Base-by-base conservation (phyloP, 2,797 vertebrate species). In the Florisuga fusca region DNA sequence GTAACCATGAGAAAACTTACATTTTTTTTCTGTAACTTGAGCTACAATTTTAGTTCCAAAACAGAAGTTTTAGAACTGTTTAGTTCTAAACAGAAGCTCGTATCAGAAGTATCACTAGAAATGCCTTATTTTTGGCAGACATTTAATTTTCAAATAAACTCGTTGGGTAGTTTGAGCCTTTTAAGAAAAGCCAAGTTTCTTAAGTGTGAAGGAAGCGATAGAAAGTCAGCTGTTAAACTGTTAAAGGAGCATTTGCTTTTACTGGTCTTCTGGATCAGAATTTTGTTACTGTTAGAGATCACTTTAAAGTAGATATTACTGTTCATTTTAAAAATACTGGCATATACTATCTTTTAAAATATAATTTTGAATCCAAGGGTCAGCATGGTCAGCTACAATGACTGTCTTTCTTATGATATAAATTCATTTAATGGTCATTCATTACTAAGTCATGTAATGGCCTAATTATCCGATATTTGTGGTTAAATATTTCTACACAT, bases 1-100 rank as follows among this genome's bases (percentile, higher is more conserved):
- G 6, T 18, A 67, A 53, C 14, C 0, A 0, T 67, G 48, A 50
- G 34, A 50, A 50, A 85, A 66, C 5, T 4, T n/a, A 64, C 7
- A 10, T 61, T 77, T 85, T 41, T 41, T 81, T 20, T 69, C 46
- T 88, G 55, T 69, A 69, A 67, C 38, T 92, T 83, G 77, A 75
- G 93, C 72, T 95, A 27, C 81, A 38, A 3, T 61, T 96, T 96
- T 79, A 80, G 59, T 95, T 96, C 64, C 90, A 83, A 84, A 87
- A 73, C n/a, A 15, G 38, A 14, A 41, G 38, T 41, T 41, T 41
- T 41, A 41, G 38, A 41, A 14, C 38, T 41, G 38, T 41, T 41
- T 41, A 14, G 38, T 41, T 41, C 38, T 41, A 41, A 41, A 41
- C 38, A 41, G 38, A 15, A 41, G 38, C 38, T 41, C 2, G 0